Evolutionary conservation across 2,113 vertebrate genomes (phyloP), one percentile per base, ranked within the genome.

Genomic region (Vulpes lagopus): DNA sequence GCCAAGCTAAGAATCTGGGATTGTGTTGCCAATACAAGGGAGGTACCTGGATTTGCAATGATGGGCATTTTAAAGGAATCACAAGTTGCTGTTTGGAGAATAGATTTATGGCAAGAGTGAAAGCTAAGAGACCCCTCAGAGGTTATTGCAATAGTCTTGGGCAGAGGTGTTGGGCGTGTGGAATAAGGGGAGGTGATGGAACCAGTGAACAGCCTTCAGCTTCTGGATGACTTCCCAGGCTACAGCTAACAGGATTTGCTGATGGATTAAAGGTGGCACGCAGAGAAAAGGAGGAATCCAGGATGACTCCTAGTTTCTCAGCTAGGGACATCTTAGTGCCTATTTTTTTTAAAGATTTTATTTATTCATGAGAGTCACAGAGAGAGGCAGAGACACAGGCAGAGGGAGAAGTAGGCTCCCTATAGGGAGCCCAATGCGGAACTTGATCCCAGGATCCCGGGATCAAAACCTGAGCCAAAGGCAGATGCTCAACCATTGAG

Each of bases 11-110:
- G 51, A 86, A 95, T 30, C 43, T 91, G 22, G 65, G 38, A 57
- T 25, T 87, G 16, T 55, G 17, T 55, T 89, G 27, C 59, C 27
- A 79, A 53, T 19, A n/a, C 57, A 64, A 67, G 17, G 59, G 49
- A 43, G n/a, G 25, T 14, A 49, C 22, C 9, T 12, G 20, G 67
- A 43, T 85, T 89, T 81, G 30, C 82, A 89, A n/a, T 51, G 30
- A 23, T 19, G 71, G 43, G 55, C 2, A 55, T 81, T 79, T 96
- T 84, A 94, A 96, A 74, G 19, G 55, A 91, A 83, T 43, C 79
- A 71, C 32, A 32, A 57, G 22, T 25, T 91, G 81, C 62, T 91
- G 4, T 88, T 74, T 89, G 53, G 84, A 89, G 53, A 88, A 57
- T 11, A 89, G 60, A 59, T 27, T 89, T 30, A 59, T 95, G n/a